Evolutionary conservation across 2,113 vertebrate species (phyloP), one percentile per base, ranked within the genome.

Genomic region (Aleadryas rufinucha): DNA sequence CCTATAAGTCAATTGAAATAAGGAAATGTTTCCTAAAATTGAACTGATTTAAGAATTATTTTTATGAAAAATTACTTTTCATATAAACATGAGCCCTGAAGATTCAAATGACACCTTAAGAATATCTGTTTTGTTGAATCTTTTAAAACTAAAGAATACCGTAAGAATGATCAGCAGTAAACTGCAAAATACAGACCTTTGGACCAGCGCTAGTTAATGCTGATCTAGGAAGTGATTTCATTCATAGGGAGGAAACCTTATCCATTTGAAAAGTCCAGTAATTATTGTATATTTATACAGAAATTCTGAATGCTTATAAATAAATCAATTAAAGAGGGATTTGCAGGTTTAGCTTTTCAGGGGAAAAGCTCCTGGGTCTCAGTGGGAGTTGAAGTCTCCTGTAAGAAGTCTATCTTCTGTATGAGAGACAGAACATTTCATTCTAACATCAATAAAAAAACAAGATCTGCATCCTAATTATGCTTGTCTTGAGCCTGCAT

Each of bases 271-370:
- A 92, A 93, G 47, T 66, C 78, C 94, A 96, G 84, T 53, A 47
- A 91, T 85, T 52, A 93, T 76, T 78, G 41, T 24, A 23, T 78
- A 90, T 90, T 93, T 65, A 89, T 69, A 61, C 47, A 76, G 86
- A 94, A 96, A 96, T 96, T 75, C 60, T 54, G 61, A 96, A 71
- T 89, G 80, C 57, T 95, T 89, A 79, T 87, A 88, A 95, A 95
- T 17, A 94, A 95, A 89, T 60, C 84, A 92, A 64, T 83, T 71
- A 82, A 87, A 84, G 75, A 94, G 53, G 50, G 84, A 95, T 94
- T 77, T 87, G 49, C 42, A 72, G 16, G 42, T 59, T 92, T 56
- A 78, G 37, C 10, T 79, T 82, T 83, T 75, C 91, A 88, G 69
- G 47, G 84, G 78, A 77, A 94, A 96, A 39, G 23, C 42, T 91